These are phyloP conservation scores for Phacellophora camtschatica DNA, from an alignment of 30 jellyfish, hydroid and myxozoan genomes.

Conservation along the genomic window DNA sequence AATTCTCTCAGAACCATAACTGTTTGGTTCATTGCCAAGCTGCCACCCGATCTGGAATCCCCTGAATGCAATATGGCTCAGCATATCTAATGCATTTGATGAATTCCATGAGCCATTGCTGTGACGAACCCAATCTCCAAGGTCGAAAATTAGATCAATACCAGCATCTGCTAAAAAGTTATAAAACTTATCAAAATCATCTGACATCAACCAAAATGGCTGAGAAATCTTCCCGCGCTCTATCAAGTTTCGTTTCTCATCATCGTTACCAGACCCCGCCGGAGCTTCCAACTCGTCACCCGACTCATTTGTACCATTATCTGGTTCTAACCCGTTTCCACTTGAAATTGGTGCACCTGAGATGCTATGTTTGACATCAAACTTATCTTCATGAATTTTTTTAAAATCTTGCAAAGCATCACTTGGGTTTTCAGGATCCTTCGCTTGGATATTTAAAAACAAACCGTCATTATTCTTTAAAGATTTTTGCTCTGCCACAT, in stretches of 20 bases:
- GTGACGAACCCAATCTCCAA: constrained; percentile 50
- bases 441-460: neutral
- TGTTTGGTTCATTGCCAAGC: constrained; percentile 79
- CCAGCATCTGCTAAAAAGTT: constrained; percentile 46
- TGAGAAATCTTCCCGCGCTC: constrained; percentile 4
- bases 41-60: constrained; percentile 69
- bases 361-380: neutral
- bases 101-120: constrained; percentile 68
- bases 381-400: neutral
- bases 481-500: neutral
- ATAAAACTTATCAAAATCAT: constrained; percentile 63
- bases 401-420: constrained; percentile 15
- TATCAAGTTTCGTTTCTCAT: neutral
- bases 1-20: constrained; percentile 52
- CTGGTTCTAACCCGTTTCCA: constrained; percentile 12
- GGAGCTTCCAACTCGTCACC: neutral
- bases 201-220: constrained; percentile 77
- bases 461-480: neutral
- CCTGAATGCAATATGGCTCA: constrained; percentile 52
- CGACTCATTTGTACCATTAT: neutral
- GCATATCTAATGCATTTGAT: constrained; percentile 58
- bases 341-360: neutral
- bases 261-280: neutral
- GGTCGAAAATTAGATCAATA: constrained; percentile 48
- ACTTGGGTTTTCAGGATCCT: constrained; percentile 38